Conservation (phyloP, 2,888 invertebrate genomes). For the Lutraria lutraria region DNA sequence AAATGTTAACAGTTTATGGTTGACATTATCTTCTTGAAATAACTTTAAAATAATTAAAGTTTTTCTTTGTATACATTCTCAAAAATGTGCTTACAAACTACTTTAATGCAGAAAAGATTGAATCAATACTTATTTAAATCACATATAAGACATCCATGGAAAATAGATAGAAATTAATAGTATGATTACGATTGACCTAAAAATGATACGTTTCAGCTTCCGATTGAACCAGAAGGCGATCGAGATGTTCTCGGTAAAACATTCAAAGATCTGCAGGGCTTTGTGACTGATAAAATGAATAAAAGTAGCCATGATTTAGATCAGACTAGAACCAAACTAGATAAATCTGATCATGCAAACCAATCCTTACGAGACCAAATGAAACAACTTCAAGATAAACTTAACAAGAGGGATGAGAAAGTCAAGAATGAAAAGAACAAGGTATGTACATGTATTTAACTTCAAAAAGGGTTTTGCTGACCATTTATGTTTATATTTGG, state of each 20-base stretch:
- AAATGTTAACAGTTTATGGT: too few relatives aligned
- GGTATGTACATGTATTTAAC: constrained; percentile 56
- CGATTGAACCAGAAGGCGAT: constrained; percentile 77
- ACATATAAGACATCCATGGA: too few relatives aligned
- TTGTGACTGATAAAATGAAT: constrained; percentile 80
- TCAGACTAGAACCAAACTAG: constrained; percentile 73
- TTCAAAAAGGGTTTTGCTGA: too few relatives aligned
- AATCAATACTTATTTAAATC: too few relatives aligned
- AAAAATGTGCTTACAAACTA: too few relatives aligned
- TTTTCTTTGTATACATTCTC: too few relatives aligned
- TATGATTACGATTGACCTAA: too few relatives aligned
- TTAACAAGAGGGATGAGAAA: constrained; percentile 74
- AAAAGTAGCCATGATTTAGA: constrained; percentile 79
- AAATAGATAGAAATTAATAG: too few relatives aligned
- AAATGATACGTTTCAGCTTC: constrained; percentile 71
- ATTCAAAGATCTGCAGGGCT: constrained; percentile 82
- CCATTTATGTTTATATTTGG: background rate
- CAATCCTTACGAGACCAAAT: constrained; percentile 80
- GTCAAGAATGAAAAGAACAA: constrained; percentile 72
- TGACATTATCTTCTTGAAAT: too few relatives aligned
- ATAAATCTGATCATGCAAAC: constrained; percentile 80
- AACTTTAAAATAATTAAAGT: too few relatives aligned
- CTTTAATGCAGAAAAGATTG: too few relatives aligned
- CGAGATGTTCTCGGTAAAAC: constrained; percentile 82
- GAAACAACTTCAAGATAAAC: constrained; percentile 75